Evolutionary conservation across 2,113 vertebrate species (phyloP), one percentile per base, ranked within the genome.

Genomic region (Erpornis zantholeuca): DNA sequence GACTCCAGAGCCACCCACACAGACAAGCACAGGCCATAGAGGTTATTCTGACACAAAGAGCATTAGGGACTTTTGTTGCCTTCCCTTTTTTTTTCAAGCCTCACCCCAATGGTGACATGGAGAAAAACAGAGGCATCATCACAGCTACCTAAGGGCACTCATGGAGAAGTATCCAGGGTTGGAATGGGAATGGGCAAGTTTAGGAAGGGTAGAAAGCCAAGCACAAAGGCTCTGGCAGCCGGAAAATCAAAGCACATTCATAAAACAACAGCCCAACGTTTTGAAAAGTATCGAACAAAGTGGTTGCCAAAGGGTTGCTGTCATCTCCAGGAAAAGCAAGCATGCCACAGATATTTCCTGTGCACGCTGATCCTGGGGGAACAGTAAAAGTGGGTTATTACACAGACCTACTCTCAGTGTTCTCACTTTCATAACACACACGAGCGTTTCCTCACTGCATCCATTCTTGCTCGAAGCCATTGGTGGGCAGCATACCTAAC

Each of bases 311-410:
- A 94, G 79, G 56, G 56, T 8, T 96, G 88, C 91, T 96, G 92
- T 96, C 96, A 96, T 95, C 86, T 94, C 92, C 96, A 96, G 95
- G 94, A 96, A 96, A 96, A 96, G 92, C 83, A 95, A 93, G 91
- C 91, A 95, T 94, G 96, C 96, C 94, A 96, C 94, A 96, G 92
- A 94, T 96, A 95, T 96, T 96, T 96, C 94, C 95, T 94, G 80
- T 56, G 81, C 90, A 96, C 20, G 0, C 73, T 59, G 86, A 87
- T 96, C 96, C 92, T 82, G 61, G 65, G 92, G 92, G 96, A 96
- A 52, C 81, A 88, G 89, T 93, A 85, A 94, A 88, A 95, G 83
- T 59, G 82, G 78, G 77, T 93, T 97, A 94, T 96, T 94, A 61
- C 86, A 84, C 91, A 97, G 95, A 88, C 82, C 94, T 86, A 57